Evolutionary conservation across 2,888 invertebrate species (phyloP), one percentile per base, ranked within the genome.

Genomic region (Caradrina clavipalpis): DNA sequence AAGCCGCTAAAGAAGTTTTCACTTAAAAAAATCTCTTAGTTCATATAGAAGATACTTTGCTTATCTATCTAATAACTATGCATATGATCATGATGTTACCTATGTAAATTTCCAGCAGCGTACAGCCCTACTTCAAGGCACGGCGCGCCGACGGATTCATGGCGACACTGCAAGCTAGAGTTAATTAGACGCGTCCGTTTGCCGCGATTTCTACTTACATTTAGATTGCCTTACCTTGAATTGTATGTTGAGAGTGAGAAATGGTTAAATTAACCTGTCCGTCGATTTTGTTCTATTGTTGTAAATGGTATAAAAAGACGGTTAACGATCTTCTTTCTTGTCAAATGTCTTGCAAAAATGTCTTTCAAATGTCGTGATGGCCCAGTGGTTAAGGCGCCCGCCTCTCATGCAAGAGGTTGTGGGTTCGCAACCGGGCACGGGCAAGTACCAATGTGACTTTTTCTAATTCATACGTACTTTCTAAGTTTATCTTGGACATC

Each of bases 151-250:
- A 50, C 57, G 54, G 61, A 73, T 76, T 80, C 77, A 75, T 54
- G 62, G 72, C 71, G 57, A 51, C 72, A 69, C 71, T 78, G 73
- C 72, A 56, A 67, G 77, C 58, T 69, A 58, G 74, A 72, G 81
- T 86, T 88, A 87, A 88, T 88, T 88, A 87, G 84, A 87, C 77
- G 80, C 82, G 80, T 83, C 82, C 85, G 87, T 88, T 85, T 79
- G 68, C 80, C 76, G 81, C 83, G 84, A 87, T 86, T 87, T 84
- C 68, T 63, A 60, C 85, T 83, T 81, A 84, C 80, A 78, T 64
- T 64, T 68, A 74, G 26, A 66, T 69, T 59, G 31, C 35, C 5
- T 51, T 63, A 21, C 22, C 47, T 57, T 55, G 19, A 35, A 15
- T 42, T 47, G 10, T 50, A 4, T 73, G 21, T 26, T n/a, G n/a